Conservation (phyloP, 2,797 vertebrate genomes). For the Tenualosa ilisha region DNA sequence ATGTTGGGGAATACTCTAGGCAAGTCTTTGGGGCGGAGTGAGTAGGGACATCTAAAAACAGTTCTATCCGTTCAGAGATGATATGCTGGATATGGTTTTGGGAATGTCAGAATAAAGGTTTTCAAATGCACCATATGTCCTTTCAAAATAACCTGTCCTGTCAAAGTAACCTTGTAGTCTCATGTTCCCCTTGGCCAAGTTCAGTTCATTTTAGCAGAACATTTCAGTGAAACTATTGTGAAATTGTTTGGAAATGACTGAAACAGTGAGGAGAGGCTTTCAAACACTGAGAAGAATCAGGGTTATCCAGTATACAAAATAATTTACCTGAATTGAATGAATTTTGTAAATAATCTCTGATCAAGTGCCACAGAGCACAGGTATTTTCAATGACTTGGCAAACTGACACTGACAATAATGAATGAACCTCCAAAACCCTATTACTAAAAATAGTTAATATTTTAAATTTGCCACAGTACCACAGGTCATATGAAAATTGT, state of each 20-base stretch:
- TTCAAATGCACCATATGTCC: neutral
- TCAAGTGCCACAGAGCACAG: no score
- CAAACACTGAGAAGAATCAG: neutral
- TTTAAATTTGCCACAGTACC: neutral
- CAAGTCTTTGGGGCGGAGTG: neutral
- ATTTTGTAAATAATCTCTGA: no score
- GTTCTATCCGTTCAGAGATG: no score
- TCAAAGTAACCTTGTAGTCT: neutral
- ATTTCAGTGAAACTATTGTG: neutral
- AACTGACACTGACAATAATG: no score
- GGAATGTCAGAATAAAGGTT: no score
- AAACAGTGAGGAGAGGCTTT: neutral
- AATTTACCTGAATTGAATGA: no score
- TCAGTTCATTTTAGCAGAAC: neutral
- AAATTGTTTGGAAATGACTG: neutral
- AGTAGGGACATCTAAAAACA: neutral
- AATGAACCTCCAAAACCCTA: no score
- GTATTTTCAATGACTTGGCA: no score
- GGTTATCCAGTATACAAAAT: no score
- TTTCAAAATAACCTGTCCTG: neutral
- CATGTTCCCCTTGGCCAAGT: neutral
- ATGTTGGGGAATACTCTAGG: conserved; percentile 25
- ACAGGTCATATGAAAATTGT: neutral
- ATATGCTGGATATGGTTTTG: no score
- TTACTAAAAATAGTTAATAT: neutral